phyloP scores from a whole-genome alignment of 2,113 vertebrate genomes.

The Melanerpes aurifrons region DNA sequence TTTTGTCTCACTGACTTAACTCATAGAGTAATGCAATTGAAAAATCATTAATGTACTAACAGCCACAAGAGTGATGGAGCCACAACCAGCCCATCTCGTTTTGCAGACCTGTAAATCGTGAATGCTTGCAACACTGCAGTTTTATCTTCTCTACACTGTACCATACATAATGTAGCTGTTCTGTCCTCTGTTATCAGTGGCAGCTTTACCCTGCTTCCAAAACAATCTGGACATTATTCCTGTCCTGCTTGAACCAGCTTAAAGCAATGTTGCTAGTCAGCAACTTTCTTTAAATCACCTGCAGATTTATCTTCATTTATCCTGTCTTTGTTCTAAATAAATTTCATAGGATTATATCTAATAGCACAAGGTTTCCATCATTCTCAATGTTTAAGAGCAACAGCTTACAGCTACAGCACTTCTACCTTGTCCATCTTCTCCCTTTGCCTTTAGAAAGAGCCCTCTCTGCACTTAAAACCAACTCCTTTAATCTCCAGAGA shows the following conservation, averaged over 20 bases:
- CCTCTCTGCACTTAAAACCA: neutral
- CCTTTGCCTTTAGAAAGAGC: neutral
- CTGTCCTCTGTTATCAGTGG: neutral
- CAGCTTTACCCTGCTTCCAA: neutral
- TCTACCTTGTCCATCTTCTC: neutral
- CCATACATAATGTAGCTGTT: neutral
- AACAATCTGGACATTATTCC: neutral
- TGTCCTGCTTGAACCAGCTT: neutral
- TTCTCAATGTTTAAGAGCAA: neutral
- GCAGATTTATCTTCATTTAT: neutral
- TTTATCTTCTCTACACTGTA: neutral
- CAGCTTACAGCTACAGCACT: neutral
- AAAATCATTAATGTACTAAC: neutral
- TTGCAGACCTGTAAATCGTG: neutral
- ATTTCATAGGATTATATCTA: neutral
- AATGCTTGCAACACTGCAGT: neutral
- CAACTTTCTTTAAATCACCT: neutral
- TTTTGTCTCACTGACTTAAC: slow-evolving; percentile 10
- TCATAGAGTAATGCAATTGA: neutral
- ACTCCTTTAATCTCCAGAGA: neutral
- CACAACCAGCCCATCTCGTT: neutral
- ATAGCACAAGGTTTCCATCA: neutral
- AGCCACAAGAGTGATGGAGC: neutral
- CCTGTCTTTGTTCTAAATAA: neutral
- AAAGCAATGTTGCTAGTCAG: neutral